These are phyloP conservation scores for Chrysaora quinquecirrha DNA, from an alignment of 30 jellyfish, hydroid and myxozoan genomes.

Conservation along the genomic window DNA sequence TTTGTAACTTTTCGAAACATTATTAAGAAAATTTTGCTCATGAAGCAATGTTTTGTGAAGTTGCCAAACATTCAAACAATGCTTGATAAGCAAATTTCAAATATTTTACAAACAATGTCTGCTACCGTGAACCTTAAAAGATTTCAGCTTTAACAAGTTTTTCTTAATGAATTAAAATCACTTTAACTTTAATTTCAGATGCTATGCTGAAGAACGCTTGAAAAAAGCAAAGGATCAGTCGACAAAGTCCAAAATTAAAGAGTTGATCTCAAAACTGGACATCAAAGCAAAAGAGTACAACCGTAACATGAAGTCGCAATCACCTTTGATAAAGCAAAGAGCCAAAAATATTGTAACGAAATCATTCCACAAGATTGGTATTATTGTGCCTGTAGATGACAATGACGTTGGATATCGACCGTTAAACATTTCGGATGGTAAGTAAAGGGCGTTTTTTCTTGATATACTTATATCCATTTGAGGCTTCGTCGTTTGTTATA, in stretches of 20 bases:
- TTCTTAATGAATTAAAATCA: too few species aligned
- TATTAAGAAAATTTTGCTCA: too few species aligned
- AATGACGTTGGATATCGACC: constrained; percentile 92
- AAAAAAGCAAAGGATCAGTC: constrained; percentile 37
- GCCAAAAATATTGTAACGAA: constrained; percentile 54
- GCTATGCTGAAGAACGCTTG: constrained; percentile 33
- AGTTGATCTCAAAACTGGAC: constrained; percentile 14
- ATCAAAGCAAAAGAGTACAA: constrained; percentile 23
- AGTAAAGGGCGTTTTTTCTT: constrained; percentile 5
- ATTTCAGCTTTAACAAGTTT: too few species aligned
- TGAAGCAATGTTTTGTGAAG: too few species aligned
- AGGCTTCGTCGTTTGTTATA: too few species aligned
- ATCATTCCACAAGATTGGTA: constrained; percentile 80
- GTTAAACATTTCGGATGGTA: constrained; percentile 76
- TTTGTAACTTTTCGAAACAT: too few species aligned
- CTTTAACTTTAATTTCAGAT: constrained; percentile 38
- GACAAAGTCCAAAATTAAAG: constrained; percentile 21
- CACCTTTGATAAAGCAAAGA: constrained; percentile 59
- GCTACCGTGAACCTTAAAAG: too few species aligned
- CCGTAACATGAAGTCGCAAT: constrained; percentile 11
- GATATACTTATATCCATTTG: too few species aligned
- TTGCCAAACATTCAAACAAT: too few species aligned
- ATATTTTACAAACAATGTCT: too few species aligned
- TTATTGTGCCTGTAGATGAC: constrained; percentile 83
- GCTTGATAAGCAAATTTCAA: too few species aligned